Evolutionary conservation across 2,113 vertebrate genomes (phyloP).

Genomic region (Actenoides hombroni): DNA sequence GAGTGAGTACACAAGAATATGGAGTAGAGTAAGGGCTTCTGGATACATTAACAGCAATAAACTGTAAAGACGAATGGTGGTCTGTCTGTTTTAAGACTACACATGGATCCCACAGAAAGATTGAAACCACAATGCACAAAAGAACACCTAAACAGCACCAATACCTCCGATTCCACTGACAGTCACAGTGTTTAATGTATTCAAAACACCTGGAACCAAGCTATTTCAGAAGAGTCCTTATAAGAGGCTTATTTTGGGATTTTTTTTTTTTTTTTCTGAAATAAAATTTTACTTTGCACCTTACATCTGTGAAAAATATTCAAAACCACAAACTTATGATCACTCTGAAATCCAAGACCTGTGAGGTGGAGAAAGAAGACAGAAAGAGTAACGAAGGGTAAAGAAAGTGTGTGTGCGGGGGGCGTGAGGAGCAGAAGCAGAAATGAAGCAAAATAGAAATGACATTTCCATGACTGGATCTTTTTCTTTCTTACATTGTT

Average conservation of each 20-base stretch:
- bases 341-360: neutral
- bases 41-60: neutral
- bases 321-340: neutral
- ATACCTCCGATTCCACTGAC: neutral
- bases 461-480: neutral
- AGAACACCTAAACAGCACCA: neutral
- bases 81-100: neutral
- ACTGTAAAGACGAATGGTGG: neutral
- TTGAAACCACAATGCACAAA: neutral
- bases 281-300: neutral
- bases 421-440: accelerated
- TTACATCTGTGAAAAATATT: neutral
- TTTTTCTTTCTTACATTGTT: neutral
- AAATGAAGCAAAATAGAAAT: neutral
- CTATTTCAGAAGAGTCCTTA: neutral
- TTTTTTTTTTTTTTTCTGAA: neutral
- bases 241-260: neutral
- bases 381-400: neutral
- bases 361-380: accelerated
- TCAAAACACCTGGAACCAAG: neutral
- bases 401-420: neutral
- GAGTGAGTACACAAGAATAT: neutral
- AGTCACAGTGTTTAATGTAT: neutral
- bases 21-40: neutral
- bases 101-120: neutral